A percentile compares a stretch with the other conserved stretches of the same genome.
These are phyloP conservation scores for Drosophila sucinea DNA, from an alignment of 1,140 invertebrate genomes.

Conservation along the genomic window DNA sequence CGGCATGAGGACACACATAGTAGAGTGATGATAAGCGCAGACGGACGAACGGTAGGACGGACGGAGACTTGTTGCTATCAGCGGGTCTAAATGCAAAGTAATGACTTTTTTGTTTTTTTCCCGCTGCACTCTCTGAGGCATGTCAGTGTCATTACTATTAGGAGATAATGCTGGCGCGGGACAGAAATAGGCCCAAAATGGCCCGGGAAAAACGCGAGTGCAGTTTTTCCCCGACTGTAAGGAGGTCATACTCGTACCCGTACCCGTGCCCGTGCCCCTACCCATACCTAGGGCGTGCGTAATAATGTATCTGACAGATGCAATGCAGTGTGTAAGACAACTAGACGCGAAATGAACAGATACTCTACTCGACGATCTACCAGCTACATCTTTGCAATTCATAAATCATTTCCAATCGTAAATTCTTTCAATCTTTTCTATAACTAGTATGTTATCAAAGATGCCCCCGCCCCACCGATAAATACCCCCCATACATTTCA, in stretches of 20 bases:
- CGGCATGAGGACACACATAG: constrained; percentile 25
- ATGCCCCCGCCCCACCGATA: neutral
- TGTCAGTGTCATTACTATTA: constrained; percentile 72
- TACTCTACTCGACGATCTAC: neutral
- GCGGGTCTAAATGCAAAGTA: constrained; percentile 76
- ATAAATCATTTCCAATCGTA: neutral
- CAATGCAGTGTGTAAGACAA: constrained; percentile 35
- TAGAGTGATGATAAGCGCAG: neutral
- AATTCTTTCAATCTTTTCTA: neutral
- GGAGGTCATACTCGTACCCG: constrained; percentile 29
- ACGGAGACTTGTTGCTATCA: constrained; percentile 56
- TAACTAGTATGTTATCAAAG: neutral
- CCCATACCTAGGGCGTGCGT: constrained; percentile 60
- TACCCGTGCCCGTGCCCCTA: constrained; percentile 5
- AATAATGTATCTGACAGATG: constrained; percentile 54
- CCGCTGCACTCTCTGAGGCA: constrained; percentile 58
- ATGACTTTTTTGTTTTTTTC: constrained; percentile 48
- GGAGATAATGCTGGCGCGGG: constrained; percentile 59
- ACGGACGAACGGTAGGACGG: constrained; percentile 19
- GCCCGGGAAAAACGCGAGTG: constrained; percentile 74
- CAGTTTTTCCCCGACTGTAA: constrained; percentile 46
- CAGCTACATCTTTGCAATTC: neutral
- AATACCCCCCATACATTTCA: neutral
- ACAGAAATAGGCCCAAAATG: constrained; percentile 65
- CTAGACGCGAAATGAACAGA: constrained; percentile 1